Base-by-base conservation (phyloP, 2,888 invertebrate species). In the Metalampra italica region DNA sequence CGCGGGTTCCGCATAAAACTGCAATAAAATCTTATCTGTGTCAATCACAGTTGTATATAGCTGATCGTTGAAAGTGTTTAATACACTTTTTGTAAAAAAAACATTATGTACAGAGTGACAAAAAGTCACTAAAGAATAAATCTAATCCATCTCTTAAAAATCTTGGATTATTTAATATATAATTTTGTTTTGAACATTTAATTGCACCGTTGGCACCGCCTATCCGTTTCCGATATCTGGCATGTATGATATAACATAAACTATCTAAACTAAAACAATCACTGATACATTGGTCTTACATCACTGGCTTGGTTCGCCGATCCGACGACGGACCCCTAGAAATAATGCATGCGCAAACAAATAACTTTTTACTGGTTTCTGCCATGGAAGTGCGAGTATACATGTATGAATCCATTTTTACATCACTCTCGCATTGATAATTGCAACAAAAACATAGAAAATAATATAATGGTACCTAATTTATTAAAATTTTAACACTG, bases 381-480 rank as follows among this genome's bases (percentile, higher is more conserved):
- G 40, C 49, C 46, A 46, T 47, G 45, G 53, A 56, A 56, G 53
- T 53, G 56, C 47, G n/a, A 52, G n/a, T n/a, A n/a, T n/a, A n/a
- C n/a, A n/a, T n/a, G n/a, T 42, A 47, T 52, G 52, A 44, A 47
- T 50, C 48, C 42, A 47, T 55, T 54, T 52, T 53, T 52, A 50
- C 36, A 53, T 42, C 22, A 34, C 36, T n/a, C 34, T 32, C 29
- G 12, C 32, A 11, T 22, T 40, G 29, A 11, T 40, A 40, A 40
- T 40, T 36, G 36, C n/a, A 32, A 32, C 3, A 32, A 22, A 22
- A 22, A 32, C 3, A 5, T 22, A 22, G 5, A 22, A 22, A n/a
- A n/a, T n/a, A n/a, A n/a, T n/a, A n/a, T n/a, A n/a, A n/a, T n/a
- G n/a, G n/a, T n/a, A n/a, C n/a, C n/a, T n/a, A n/a, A n/a, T n/a